Evolutionary conservation across 2,113 vertebrate genomes (phyloP).

Genomic region (Lepus europaeus): DNA sequence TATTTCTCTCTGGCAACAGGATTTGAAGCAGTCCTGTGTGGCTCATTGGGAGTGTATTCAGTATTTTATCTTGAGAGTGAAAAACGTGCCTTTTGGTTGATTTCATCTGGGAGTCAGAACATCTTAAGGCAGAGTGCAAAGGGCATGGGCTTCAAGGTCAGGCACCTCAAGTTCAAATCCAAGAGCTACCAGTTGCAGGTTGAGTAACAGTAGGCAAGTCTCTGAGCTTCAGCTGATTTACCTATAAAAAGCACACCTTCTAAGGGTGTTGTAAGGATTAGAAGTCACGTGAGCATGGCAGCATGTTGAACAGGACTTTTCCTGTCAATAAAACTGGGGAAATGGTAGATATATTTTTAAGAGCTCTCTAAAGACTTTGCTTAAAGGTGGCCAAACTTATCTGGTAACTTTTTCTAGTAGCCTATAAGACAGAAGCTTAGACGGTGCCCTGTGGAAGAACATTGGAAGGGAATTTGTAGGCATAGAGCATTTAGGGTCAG

Average conservation of each 20-base stretch:
- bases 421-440: not conserved
- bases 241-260: not conserved
- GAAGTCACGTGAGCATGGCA: not conserved
- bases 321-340: not conserved
- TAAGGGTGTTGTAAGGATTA: not conserved
- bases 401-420: not conserved
- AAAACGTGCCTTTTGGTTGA: slow-evolving; percentile 31
- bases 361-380: not conserved
- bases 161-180: slow-evolving; percentile 30
- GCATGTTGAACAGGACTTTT: not conserved
- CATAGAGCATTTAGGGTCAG: not conserved
- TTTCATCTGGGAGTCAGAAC: slow-evolving; percentile 25
- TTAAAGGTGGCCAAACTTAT: not conserved
- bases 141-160: not conserved
- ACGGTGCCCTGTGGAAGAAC: not conserved
- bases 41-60: slow-evolving; percentile 24
- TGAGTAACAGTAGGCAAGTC: slow-evolving; percentile 14
- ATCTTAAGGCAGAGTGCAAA: slow-evolving; percentile 11
- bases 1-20: slow-evolving; percentile 68
- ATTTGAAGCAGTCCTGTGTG: slow-evolving; percentile 41
- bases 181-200: not conserved
- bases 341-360: not conserved
- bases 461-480: not conserved
- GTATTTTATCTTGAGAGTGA: slow-evolving; percentile 67
- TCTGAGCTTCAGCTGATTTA: not conserved